These are phyloP conservation scores for Melopsittacus undulatus DNA, from an alignment of 2,797 vertebrate species.

Conservation along the genomic window DNA sequence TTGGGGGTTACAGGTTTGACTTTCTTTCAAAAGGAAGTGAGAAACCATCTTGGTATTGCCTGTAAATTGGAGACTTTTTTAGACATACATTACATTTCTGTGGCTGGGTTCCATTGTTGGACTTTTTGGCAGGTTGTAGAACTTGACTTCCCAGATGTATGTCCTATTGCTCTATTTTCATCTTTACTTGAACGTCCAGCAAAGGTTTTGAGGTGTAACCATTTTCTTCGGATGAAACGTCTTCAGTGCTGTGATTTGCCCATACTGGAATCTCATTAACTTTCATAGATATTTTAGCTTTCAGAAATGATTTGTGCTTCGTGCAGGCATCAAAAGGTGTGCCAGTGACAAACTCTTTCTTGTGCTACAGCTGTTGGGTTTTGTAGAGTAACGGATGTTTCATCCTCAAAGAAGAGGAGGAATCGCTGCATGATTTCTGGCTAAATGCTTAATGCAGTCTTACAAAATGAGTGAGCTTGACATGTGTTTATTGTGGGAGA, in stretches of 20 bases:
- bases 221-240: neutral
- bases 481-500: neutral
- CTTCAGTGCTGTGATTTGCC: neutral
- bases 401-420: neutral
- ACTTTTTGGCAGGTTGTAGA: neutral
- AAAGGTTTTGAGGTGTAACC: neutral
- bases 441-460: neutral
- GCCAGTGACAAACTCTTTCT: neutral
- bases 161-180: neutral
- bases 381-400: neutral
- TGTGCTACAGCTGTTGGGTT: neutral
- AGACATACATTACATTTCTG: neutral
- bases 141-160: neutral
- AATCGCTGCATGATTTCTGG: neutral
- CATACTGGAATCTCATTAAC: neutral
- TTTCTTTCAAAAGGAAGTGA: neutral
- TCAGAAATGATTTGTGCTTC: neutral
- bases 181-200: neutral
- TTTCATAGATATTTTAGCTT: neutral
- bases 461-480: neutral
- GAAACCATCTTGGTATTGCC: neutral
- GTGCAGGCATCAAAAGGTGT: neutral
- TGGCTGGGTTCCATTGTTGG: neutral
- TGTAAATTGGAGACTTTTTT: neutral
- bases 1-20: neutral